Conservation (phyloP, 2,113 vertebrate genomes). For the Ochotona curzoniae region DNA sequence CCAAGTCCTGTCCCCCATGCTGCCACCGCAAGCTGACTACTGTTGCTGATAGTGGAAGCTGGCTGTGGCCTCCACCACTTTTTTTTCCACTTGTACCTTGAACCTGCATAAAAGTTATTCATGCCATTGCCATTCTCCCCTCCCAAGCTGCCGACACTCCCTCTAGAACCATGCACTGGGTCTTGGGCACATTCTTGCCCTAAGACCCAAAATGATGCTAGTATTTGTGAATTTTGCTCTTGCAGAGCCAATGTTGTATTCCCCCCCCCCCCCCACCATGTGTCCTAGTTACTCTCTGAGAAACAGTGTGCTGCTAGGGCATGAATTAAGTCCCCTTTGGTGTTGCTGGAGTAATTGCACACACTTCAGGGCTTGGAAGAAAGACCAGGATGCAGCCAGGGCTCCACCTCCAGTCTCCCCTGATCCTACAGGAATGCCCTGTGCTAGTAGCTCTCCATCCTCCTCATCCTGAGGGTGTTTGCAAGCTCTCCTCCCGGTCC, state of each 20-base stretch:
- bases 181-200: neutral
- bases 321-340: neutral
- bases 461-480: neutral
- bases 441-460: neutral
- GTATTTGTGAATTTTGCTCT: neutral
- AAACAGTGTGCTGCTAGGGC: neutral
- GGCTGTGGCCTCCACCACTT: neutral
- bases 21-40: conserved; percentile 86
- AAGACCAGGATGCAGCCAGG: neutral
- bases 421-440: neutral
- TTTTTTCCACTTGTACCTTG: neutral
- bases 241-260: neutral
- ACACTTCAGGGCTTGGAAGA: neutral
- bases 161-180: neutral
- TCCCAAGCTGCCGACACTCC: accelerated
- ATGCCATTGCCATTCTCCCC: accelerated
- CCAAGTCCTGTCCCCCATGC: conserved; percentile 89
- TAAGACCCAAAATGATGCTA: neutral
- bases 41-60: conserved; percentile 70
- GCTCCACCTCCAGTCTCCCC: neutral
- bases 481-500: neutral
- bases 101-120: neutral
- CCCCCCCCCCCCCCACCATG: neutral
- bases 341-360: neutral
- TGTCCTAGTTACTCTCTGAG: neutral